Conservation (phyloP, 2,888 invertebrate genomes). For the Stenodera caucasica region DNA sequence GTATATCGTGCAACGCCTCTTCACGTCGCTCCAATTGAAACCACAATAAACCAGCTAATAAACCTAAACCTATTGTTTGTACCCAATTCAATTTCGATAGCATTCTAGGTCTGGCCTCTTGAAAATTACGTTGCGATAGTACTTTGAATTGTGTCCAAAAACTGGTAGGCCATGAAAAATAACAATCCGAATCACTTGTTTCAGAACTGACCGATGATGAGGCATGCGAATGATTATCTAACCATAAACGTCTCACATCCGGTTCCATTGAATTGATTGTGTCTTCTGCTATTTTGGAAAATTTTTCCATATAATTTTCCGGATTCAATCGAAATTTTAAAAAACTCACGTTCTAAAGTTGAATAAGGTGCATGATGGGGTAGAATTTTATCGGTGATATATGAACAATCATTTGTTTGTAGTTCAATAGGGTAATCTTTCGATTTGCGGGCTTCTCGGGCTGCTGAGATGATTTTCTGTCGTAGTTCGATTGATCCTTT, state of each 20-base stretch:
- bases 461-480: slow-evolving; percentile 68
- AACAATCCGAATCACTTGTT: slow-evolving; percentile 63
- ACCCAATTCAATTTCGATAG: slow-evolving; percentile 76
- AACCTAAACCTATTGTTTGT: slow-evolving; percentile 71
- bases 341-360: slow-evolving; percentile 51
- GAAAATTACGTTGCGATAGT: slow-evolving; percentile 73
- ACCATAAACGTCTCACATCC: slow-evolving; percentile 68
- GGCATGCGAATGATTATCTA: slow-evolving; percentile 71
- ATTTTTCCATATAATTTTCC: too few relatives aligned
- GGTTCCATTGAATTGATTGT: slow-evolving; percentile 58
- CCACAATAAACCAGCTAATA: slow-evolving; percentile 77
- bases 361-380: slow-evolving; percentile 49
- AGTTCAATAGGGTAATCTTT: slow-evolving; percentile 63
- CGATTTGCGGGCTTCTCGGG: slow-evolving; percentile 63
- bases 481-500: slow-evolving; percentile 69
- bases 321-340: too few relatives aligned
- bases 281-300: slow-evolving; percentile 53
- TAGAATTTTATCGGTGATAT: slow-evolving; percentile 47
- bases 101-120: slow-evolving; percentile 74
- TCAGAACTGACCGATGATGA: slow-evolving; percentile 66
- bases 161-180: slow-evolving; percentile 71
- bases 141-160: slow-evolving; percentile 79
- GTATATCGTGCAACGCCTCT: slow-evolving; percentile 73
- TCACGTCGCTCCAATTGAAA: slow-evolving; percentile 76
- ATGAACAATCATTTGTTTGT: slow-evolving; percentile 50